Evolutionary conservation across 2,797 vertebrate species (phyloP).

Genomic region (Gambusia yucatana): DNA sequence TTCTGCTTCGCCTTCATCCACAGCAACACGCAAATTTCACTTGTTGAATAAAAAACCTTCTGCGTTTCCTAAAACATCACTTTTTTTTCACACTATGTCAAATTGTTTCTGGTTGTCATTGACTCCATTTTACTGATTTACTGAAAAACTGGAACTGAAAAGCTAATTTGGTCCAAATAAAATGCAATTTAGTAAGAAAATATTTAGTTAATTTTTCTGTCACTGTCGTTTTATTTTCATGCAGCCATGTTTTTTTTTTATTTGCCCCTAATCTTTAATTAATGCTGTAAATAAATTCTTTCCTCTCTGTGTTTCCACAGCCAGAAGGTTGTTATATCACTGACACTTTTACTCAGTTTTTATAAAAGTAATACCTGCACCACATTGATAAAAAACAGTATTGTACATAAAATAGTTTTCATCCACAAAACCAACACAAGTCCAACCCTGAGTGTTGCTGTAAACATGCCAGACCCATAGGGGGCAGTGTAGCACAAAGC

Average conservation of each 20-base stretch:
- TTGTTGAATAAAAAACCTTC: background rate
- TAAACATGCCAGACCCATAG: no score
- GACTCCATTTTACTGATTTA: background rate
- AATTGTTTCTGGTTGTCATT: background rate
- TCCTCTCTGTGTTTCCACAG: background rate
- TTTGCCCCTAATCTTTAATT: background rate
- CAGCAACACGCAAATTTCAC: background rate
- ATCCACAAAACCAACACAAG: no score
- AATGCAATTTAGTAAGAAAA: background rate
- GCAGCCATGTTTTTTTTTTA: background rate
- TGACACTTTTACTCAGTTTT: no score
- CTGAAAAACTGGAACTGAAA: background rate
- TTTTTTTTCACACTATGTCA: background rate
- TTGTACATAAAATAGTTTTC: no score
- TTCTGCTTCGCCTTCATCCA: background rate
- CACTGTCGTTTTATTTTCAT: background rate
- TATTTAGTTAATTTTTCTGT: background rate
- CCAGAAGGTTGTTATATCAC: background rate
- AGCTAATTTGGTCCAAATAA: background rate
- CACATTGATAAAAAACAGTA: no score
- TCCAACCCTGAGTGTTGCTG: no score
- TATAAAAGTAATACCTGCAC: no score
- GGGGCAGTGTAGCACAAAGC: no score
- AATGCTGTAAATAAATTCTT: background rate
- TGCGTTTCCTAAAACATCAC: background rate